A percentile compares a stretch with the other conserved stretches of the same genome.
These are phyloP conservation scores for Scomber japonicus DNA, from an alignment of 2,113 vertebrate genomes.

Conservation along the genomic window DNA sequence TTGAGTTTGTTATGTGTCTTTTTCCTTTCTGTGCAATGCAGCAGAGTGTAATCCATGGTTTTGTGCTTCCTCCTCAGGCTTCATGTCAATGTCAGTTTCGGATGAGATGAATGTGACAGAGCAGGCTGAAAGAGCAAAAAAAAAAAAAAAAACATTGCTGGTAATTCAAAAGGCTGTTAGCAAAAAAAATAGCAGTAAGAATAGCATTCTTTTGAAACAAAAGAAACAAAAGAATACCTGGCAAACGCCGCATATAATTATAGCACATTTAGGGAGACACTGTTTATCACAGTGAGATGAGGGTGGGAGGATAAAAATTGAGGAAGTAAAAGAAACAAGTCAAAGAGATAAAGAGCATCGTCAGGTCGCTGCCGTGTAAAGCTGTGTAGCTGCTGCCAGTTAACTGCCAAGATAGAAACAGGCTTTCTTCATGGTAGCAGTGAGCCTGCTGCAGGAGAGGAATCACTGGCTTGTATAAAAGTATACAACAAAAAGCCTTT, in stretches of 20 bases:
- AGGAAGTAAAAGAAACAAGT: slow-evolving; percentile 47
- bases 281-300: slow-evolving; percentile 51
- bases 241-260: slow-evolving; percentile 59
- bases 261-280: slow-evolving; percentile 64
- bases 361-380: slow-evolving; percentile 51
- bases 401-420: slow-evolving; percentile 63
- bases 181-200: slow-evolving; percentile 37
- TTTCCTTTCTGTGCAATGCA: slow-evolving; percentile 40
- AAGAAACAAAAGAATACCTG: slow-evolving; percentile 54
- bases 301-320: slow-evolving; percentile 49
- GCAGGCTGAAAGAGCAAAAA: slow-evolving; percentile 44
- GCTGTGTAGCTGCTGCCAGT: slow-evolving; percentile 60
- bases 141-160: slow-evolving; percentile 32
- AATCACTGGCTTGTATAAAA: slow-evolving; percentile 43
- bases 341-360: slow-evolving; percentile 57
- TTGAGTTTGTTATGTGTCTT: slow-evolving; percentile 33
- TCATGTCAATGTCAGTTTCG: slow-evolving; percentile 72
- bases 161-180: slow-evolving; percentile 62
- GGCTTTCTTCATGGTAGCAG: slow-evolving; percentile 53
- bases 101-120: slow-evolving; percentile 68
- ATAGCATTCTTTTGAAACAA: slow-evolving; percentile 42
- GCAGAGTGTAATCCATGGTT: slow-evolving; percentile 56
- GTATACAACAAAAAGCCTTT: slow-evolving; percentile 40
- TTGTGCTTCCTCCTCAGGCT: slow-evolving; percentile 66
- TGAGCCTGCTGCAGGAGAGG: slow-evolving; percentile 50